A percentile compares a stretch with the other conserved stretches of the same genome.
These are phyloP conservation scores for Scomberomorus guttatus DNA, from an alignment of 2,797 vertebrate species.

Conservation along the genomic window DNA sequence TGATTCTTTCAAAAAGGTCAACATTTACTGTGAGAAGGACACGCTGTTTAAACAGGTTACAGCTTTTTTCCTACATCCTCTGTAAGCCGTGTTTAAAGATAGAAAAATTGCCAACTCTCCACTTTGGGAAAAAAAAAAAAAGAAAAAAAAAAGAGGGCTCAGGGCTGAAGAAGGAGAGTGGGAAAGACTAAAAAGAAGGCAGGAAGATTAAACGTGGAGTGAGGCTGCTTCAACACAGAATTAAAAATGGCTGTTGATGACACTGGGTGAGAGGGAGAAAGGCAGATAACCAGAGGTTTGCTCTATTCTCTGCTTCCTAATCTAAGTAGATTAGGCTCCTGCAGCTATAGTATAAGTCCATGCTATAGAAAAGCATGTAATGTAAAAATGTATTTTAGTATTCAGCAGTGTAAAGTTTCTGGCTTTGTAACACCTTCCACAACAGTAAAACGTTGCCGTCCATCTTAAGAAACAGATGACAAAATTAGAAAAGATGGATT, in stretches of 20 bases:
- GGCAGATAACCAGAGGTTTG: slow-evolving; percentile 24
- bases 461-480: too few relatives aligned
- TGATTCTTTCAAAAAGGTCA: slow-evolving; percentile 42
- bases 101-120: slow-evolving; percentile 30
- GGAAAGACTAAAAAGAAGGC: slow-evolving; percentile 57
- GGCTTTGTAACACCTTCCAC: background rate
- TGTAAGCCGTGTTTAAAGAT: slow-evolving; percentile 59
- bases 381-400: background rate
- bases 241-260: slow-evolving; percentile 52
- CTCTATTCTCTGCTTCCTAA: slow-evolving; percentile 37
- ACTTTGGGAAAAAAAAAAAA: slow-evolving; percentile 14
- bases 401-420: background rate
- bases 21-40: slow-evolving; percentile 33
- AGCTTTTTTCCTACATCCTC: slow-evolving; percentile 50
- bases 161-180: slow-evolving; percentile 32
- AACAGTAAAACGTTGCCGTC: background rate
- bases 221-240: slow-evolving; percentile 58
- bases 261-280: slow-evolving; percentile 7
- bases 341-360: background rate
- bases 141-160: slow-evolving; percentile 6
- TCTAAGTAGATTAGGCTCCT: slow-evolving; percentile 47
- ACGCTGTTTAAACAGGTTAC: slow-evolving; percentile 27
- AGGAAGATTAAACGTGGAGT: slow-evolving; percentile 67
- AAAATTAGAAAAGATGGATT: background rate
- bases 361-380: background rate